Conservation (phyloP, 2,888 invertebrate species). For the Urechis unicinctus region DNA sequence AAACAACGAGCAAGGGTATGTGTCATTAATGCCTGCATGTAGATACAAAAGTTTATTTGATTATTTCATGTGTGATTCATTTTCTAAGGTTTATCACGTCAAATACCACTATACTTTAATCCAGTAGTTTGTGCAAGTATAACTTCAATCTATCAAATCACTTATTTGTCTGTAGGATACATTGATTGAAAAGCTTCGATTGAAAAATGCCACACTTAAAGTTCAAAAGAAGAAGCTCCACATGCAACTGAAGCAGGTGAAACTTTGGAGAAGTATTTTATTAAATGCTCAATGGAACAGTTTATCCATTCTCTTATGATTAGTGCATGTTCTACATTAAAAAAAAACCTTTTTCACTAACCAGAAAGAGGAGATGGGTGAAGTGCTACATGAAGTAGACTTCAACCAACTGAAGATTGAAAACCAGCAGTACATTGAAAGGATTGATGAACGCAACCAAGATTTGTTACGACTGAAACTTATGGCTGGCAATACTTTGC, state of each 20-base stretch:
- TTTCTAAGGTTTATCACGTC: too few relatives aligned
- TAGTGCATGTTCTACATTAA: too few relatives aligned
- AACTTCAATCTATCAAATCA: neutral
- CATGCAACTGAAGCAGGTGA: conserved; percentile 48
- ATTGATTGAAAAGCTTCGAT: conserved; percentile 46
- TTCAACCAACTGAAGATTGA: conserved; percentile 51
- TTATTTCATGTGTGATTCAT: too few relatives aligned
- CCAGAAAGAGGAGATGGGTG: conserved; percentile 52
- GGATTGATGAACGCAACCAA: conserved; percentile 50
- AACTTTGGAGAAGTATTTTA: neutral
- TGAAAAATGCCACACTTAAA: conserved; percentile 49
- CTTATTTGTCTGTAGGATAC: conserved; percentile 35
- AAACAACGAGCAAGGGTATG: conserved; percentile 42
- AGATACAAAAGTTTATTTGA: too few relatives aligned
- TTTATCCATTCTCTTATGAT: neutral
- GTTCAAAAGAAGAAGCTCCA: conserved; percentile 49
- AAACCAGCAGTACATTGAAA: conserved; percentile 50
- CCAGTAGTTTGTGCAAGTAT: neutral
- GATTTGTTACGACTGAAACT: conserved; percentile 47
- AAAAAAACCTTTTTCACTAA: neutral
- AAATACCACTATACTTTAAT: neutral
- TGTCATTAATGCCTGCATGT: too few relatives aligned
- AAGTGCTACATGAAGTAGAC: conserved; percentile 51
- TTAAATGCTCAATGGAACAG: too few relatives aligned
- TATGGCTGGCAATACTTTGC: conserved; percentile 47